Evolutionary conservation across 2,888 invertebrate genomes (phyloP).

Genomic region (Cheilosia impressa): DNA sequence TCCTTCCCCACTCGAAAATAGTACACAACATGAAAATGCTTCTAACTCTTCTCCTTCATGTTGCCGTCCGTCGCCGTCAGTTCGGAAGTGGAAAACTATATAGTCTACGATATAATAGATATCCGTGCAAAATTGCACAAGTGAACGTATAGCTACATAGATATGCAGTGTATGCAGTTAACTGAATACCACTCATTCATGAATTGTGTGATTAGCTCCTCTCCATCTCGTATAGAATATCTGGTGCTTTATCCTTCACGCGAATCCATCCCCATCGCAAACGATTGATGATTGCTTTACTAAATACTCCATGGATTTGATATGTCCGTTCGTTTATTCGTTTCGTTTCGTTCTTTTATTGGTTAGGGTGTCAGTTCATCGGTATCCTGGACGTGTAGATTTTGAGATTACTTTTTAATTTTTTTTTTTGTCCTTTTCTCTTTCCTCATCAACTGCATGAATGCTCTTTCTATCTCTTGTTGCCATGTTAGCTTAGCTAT

Average conservation of each 20-base stretch:
- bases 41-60: conserved; percentile 32
- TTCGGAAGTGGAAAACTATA: background rate
- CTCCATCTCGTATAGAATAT: conserved; percentile 40
- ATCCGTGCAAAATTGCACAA: conserved; percentile 2
- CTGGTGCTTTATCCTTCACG: conserved; percentile 45
- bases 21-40: conserved; percentile 46
- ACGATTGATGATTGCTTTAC: conserved; percentile 71
- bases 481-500: conserved; percentile 54
- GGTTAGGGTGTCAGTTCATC: conserved; percentile 48
- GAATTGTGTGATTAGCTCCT: conserved; percentile 61
- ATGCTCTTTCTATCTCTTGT: conserved; percentile 38
- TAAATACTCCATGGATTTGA: conserved; percentile 68
- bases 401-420: conserved; percentile 59
- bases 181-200: conserved; percentile 38
- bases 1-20: background rate
- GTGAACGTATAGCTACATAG: background rate
- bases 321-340: conserved; percentile 57
- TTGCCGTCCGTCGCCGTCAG: background rate
- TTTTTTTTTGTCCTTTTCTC: conserved; percentile 25
- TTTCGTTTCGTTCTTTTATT: conserved; percentile 49
- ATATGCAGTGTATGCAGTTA: conserved; percentile 10
- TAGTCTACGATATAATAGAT: background rate
- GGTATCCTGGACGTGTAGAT: conserved; percentile 57
- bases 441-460: conserved; percentile 29
- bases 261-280: conserved; percentile 59